Base-by-base conservation (phyloP, 2,888 invertebrate genomes). In the Schrankia costaestrigalis region DNA sequence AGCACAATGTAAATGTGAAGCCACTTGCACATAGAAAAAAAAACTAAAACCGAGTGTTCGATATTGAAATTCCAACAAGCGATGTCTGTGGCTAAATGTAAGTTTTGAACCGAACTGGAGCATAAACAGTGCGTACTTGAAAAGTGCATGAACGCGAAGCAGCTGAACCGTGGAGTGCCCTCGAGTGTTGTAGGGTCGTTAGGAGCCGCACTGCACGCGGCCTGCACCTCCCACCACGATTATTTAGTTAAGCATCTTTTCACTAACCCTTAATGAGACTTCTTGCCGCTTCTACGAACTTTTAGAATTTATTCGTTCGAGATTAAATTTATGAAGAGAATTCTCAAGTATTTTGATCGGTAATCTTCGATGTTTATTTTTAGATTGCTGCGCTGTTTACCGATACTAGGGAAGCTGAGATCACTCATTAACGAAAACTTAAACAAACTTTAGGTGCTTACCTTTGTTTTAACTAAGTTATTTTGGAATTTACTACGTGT, bases 111-210 rank as follows among this genome's bases (percentile, higher is more conserved):
- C 44, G 66, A 77, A 78, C 70, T 78, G 56, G 76, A 78, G 77
- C 78, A 75, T 79, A 82, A 82, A 81, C 79, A 81, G 72, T 71
- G 76, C 68, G 76, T 72, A 78, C 81, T 83, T 78, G 72, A 81
- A 81, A 78, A 80, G 80, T 84, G 78, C 79, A 79, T 70, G 71
- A 75, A 70, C 65, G 66, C 61, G 64, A 68, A 75, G 73, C 71
- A 67, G 65, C 69, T 59, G 69, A 62, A 65, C 61, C 61, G 63
- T 63, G 47, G 63, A 81, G 80, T 43, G 66, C 71, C 47, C 78
- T 78, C 63, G 52, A 61, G 59, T 50, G 48, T 45, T 63, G 50
- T 60, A 74, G 73, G 71, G 74, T 77, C 73, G 78, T 79, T 79
- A 78, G 66, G 53, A 63, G 62, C 63, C 63, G 64, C 59, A 63